phyloP scores from a whole-genome alignment of 2,888 invertebrate genomes.

The Amphimallon solstitiale region DNA sequence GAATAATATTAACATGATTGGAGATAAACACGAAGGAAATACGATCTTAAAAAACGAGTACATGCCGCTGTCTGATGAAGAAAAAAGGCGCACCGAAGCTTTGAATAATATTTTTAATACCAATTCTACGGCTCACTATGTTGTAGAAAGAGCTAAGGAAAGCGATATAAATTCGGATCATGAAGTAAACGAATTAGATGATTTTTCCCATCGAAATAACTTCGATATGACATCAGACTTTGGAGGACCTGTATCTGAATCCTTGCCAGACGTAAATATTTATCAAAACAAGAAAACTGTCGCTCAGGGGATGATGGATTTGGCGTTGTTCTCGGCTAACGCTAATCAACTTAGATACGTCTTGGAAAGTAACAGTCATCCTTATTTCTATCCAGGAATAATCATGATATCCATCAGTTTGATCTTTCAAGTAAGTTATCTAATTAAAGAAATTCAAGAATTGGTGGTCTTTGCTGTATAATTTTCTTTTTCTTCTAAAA shows the following conservation, averaged over 20 bases:
- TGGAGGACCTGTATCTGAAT: not conserved
- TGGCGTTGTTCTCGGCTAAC: slow-evolving; percentile 88
- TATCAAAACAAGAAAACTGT: slow-evolving; percentile 92
- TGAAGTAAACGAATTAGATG: not conserved
- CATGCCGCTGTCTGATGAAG: not conserved
- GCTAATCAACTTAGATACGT: slow-evolving; percentile 90
- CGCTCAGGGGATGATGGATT: slow-evolving; percentile 93
- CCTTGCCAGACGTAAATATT: slow-evolving; percentile 80
- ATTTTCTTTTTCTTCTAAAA: no score
- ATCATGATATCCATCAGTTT: slow-evolving; percentile 80
- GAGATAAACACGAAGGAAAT: not conserved
- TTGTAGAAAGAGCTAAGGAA: not conserved
- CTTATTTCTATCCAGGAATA: slow-evolving; percentile 81
- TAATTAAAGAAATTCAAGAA: no score
- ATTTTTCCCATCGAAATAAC: not conserved
- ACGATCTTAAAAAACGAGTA: not conserved
- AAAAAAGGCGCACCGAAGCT: slow-evolving; percentile 7
- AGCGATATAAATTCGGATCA: not conserved
- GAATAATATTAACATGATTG: not conserved
- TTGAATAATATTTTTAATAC: not conserved
- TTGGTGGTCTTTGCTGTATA: no score
- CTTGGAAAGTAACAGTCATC: slow-evolving; percentile 75
- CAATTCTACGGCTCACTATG: not conserved
- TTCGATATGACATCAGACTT: slow-evolving; percentile 3
- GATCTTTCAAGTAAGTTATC: slow-evolving; percentile 74